These are phyloP conservation scores for Meles meles DNA, from an alignment of 2,113 vertebrate genomes.

Conservation along the genomic window DNA sequence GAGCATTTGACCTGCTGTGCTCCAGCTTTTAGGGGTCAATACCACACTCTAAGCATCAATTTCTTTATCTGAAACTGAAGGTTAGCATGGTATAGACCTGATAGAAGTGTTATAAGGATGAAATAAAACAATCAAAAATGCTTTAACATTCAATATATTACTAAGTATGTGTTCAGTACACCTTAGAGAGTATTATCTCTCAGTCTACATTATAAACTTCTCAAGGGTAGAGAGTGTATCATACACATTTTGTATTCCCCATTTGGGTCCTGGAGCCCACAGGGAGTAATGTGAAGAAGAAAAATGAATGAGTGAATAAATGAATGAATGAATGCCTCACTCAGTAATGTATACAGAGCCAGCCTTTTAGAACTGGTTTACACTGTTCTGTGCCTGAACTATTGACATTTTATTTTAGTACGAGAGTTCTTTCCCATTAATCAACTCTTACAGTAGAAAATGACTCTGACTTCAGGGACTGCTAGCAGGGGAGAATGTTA, in stretches of 20 bases:
- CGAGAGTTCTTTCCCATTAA: background rate
- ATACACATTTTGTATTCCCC: background rate
- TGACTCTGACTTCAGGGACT: background rate
- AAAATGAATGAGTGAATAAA: background rate
- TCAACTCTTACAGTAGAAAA: conserved; percentile 10
- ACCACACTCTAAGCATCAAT: background rate
- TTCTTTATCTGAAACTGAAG: background rate
- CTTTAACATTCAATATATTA: background rate
- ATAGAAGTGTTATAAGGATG: background rate
- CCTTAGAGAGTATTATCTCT: background rate
- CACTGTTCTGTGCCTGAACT: background rate
- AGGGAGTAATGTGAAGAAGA: background rate
- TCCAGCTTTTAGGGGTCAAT: background rate
- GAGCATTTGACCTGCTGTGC: background rate
- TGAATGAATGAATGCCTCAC: background rate
- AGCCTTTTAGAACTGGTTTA: background rate
- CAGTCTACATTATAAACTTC: background rate
- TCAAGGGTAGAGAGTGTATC: background rate
- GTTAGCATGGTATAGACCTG: background rate
- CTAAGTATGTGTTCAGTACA: background rate
- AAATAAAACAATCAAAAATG: background rate
- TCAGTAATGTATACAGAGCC: background rate
- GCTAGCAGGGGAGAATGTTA: rapidly evolving
- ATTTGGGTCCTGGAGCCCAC: background rate
- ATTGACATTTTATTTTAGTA: background rate